These are phyloP conservation scores for Dicranocentrus wangi DNA, from an alignment of 2,888 invertebrate genomes.

Conservation along the genomic window DNA sequence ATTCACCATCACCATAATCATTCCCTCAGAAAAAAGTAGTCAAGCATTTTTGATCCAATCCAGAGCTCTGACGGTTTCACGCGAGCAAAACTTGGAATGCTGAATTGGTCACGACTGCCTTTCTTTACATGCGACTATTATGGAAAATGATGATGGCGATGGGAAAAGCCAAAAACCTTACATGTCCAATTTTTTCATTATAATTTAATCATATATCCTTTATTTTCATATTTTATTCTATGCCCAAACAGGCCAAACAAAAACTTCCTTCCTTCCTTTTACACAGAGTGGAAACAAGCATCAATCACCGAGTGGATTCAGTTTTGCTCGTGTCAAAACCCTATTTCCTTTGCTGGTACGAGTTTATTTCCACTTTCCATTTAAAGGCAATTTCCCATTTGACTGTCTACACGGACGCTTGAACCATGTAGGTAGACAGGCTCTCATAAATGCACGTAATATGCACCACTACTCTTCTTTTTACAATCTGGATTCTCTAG, in stretches of 20 bases:
- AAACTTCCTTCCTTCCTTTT: background rate
- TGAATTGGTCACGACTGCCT: conserved; percentile 60
- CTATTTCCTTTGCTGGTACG: background rate
- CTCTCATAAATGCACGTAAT: no score
- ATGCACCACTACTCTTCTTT: no score
- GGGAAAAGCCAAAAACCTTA: conserved; percentile 15
- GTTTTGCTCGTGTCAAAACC: background rate
- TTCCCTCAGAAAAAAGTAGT: conserved; percentile 35
- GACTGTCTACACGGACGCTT: no score
- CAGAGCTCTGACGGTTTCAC: conserved; percentile 62
- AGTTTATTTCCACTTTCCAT: no score
- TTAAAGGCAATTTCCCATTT: no score
- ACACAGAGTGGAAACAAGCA: background rate
- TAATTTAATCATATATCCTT: conserved; percentile 9
- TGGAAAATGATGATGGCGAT: conserved; percentile 24
- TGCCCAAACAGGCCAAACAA: background rate
- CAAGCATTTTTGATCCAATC: conserved; percentile 46
- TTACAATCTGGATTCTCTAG: no score
- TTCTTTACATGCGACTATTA: conserved; percentile 17
- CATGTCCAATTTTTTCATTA: conserved; percentile 13
- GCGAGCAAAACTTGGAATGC: conserved; percentile 55
- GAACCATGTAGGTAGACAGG: no score
- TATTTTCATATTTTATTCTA: background rate
- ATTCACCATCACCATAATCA: conserved; percentile 39
- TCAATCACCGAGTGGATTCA: background rate